Base-by-base conservation (phyloP, 2,113 vertebrate genomes). In the Mirza zaza region DNA sequence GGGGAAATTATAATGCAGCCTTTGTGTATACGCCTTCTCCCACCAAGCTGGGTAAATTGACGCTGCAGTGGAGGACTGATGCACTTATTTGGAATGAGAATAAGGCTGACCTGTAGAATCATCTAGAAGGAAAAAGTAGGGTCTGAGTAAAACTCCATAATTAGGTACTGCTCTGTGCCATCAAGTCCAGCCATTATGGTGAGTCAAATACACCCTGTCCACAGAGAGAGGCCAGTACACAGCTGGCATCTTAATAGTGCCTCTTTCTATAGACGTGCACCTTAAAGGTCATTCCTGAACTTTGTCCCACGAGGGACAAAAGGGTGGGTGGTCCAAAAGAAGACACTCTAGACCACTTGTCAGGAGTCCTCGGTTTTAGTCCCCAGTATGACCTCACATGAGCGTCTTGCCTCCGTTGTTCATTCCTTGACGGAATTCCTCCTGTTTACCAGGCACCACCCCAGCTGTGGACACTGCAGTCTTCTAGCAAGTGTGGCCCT, bases 21-120 rank as follows among this genome's bases (percentile, higher is more conserved):
- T 55, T 7, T 42, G 52, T 8, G 27, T 4, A 0, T 4, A 7
- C 0, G 3, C 29, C 63, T 57, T 13, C 29, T 0, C 15, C 29
- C 23, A 6, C 42, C 0, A 14, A 10, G 42, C 6, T n/a, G 27
- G 50, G 65, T 0, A 36, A 59, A 6, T 6, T 23, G 23, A 70
- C 8, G 45, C 25, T 34, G 11, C 8, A 36, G 7, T 5, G 11
- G 59, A 23, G 20, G 67, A 12, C 27, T 0, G 34, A n/a, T 15
- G 23, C 2, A 1, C 50, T 70, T 34, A 5, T 73, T 8, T 42
- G 50, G 59, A 39, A 57, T 39, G 18, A 87, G 80, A 75, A 8
- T 34, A 15, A 73, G 75, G 48, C 21, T 8, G 25, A 8, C 61
- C 21, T 45, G 48, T 14, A 8, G 82, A 79, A 27, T 23, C 12